These are phyloP conservation scores for Hylyphantes graminicola DNA, from an alignment of 1,140 invertebrate genomes.

Conservation along the genomic window DNA sequence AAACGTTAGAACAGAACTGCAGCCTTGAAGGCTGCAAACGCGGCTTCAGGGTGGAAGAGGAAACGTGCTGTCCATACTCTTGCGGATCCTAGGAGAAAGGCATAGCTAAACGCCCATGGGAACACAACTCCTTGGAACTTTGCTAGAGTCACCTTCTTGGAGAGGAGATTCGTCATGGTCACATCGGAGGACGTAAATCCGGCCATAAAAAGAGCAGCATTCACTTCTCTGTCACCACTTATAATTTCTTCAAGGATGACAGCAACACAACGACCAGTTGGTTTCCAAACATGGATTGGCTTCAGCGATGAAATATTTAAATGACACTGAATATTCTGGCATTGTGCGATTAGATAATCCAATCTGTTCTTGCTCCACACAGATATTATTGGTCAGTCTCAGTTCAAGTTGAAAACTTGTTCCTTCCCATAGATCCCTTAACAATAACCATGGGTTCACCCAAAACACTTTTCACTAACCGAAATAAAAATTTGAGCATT, in stretches of 20 bases:
- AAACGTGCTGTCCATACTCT: slow-evolving; percentile 97
- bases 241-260: slow-evolving; percentile 96
- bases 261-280: slow-evolving; percentile 73
- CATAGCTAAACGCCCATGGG: slow-evolving; percentile 98
- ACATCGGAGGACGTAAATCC: slow-evolving; percentile 93
- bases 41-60: slow-evolving; percentile 76
- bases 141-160: slow-evolving; percentile 77
- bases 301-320: slow-evolving; percentile 73
- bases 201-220: slow-evolving; percentile 87
- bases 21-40: slow-evolving; percentile 79
- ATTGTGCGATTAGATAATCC: slow-evolving; percentile 62
- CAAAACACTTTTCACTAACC: slow-evolving; percentile 70
- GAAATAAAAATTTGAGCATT: slow-evolving; percentile 21
- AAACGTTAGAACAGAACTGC: too few relatives aligned
- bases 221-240: slow-evolving; percentile 98
- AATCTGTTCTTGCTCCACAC: slow-evolving; percentile 78
- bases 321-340: slow-evolving; percentile 73
- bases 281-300: background rate
- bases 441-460: slow-evolving; percentile 74
- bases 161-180: slow-evolving; percentile 88
- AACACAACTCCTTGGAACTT: slow-evolving; percentile 90
- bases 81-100: slow-evolving; percentile 95
- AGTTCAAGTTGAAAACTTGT: slow-evolving; percentile 90
- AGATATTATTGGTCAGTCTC: slow-evolving; percentile 82
- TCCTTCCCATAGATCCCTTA: slow-evolving; percentile 92